Conservation (phyloP, 2,888 invertebrate genomes). For the Acrobasis repandana region DNA sequence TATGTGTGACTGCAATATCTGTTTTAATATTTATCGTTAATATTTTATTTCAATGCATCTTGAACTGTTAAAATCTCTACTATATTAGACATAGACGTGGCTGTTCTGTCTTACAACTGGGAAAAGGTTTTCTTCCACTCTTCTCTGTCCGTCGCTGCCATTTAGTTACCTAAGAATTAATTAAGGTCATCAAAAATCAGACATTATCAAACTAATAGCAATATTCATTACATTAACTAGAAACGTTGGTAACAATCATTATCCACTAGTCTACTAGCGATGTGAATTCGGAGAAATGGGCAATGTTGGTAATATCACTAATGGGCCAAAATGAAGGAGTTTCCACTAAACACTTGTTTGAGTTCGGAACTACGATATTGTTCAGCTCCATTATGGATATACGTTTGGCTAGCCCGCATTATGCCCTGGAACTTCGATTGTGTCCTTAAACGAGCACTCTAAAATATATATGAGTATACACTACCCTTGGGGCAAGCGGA, state of each 20-base stretch:
- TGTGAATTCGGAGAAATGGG: not conserved
- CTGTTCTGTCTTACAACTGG: too few species aligned
- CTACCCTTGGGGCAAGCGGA: too few species aligned
- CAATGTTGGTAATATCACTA: conserved; percentile 2
- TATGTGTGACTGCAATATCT: too few species aligned
- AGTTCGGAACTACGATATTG: conserved; percentile 11
- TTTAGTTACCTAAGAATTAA: too few species aligned
- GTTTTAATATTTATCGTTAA: too few species aligned
- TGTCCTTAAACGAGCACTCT: not conserved
- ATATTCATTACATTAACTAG: not conserved
- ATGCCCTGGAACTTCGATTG: not conserved
- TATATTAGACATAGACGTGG: too few species aligned
- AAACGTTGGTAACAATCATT: not conserved
- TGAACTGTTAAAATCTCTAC: too few species aligned
- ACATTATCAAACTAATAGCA: not conserved
- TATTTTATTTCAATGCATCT: too few species aligned
- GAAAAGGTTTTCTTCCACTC: too few species aligned
- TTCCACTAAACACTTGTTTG: conserved; percentile 12
- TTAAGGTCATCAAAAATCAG: too few species aligned
- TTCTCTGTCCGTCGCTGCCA: too few species aligned
- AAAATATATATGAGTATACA: too few species aligned
- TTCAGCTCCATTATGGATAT: not conserved
- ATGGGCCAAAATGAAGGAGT: conserved; percentile 5
- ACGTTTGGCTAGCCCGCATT: conserved; percentile 12
- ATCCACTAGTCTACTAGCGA: not conserved